Evolutionary conservation across 2,888 invertebrate species (phyloP).

Genomic region (Antheraea yamamai): DNA sequence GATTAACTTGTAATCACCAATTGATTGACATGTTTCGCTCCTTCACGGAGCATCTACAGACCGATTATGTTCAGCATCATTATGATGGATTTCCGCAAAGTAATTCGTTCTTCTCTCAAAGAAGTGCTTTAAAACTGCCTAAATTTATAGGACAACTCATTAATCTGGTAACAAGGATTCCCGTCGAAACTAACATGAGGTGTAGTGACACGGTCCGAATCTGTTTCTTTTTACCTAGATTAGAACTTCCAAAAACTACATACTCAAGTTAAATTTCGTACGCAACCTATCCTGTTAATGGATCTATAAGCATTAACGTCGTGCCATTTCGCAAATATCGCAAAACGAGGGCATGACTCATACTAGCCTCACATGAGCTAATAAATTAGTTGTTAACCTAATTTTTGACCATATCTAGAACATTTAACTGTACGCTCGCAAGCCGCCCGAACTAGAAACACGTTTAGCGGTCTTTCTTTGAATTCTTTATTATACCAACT

Average conservation of each 20-base stretch:
- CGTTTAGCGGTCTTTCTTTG: neutral
- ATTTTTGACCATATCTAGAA: constrained; percentile 45
- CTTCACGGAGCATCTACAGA: too few species aligned
- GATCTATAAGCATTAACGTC: constrained; percentile 1
- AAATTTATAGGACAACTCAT: too few species aligned
- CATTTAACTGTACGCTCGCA: constrained; percentile 13
- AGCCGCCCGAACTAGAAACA: neutral
- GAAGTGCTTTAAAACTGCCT: too few species aligned
- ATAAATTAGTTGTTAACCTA: constrained; percentile 58
- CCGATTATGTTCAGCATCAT: too few species aligned
- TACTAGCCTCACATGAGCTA: constrained; percentile 24
- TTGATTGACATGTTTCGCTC: too few species aligned
- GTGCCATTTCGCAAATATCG: constrained; percentile 10
- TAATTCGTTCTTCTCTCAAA: too few species aligned
- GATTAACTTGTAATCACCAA: too few species aligned
- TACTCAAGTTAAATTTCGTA: neutral
- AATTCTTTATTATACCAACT: neutral
- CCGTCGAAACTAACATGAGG: too few species aligned
- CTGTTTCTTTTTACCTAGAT: neutral
- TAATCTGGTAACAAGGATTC: too few species aligned
- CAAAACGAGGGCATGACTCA: constrained; percentile 23
- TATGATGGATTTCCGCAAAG: too few species aligned
- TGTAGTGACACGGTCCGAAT: too few species aligned
- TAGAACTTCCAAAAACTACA: neutral
- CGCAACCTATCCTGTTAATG: neutral